phyloP scores from a whole-genome alignment of 2,888 invertebrate genomes.

The Molanna angustata region DNA sequence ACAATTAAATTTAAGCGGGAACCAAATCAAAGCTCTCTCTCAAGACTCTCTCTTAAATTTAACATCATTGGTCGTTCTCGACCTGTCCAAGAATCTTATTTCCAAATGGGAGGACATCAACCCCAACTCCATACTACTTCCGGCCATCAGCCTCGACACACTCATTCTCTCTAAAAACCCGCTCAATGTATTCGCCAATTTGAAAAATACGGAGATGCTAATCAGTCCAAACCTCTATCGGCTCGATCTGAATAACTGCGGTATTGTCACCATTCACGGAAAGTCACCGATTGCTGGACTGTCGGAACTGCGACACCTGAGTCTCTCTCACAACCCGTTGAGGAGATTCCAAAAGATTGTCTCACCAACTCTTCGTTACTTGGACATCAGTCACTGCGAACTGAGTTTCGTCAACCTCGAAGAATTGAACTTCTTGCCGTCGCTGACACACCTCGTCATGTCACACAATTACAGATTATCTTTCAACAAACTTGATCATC shows the following conservation, averaged over 20 bases:
- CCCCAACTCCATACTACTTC: slow-evolving; percentile 51
- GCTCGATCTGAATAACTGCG: slow-evolving; percentile 61
- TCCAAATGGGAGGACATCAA: slow-evolving; percentile 56
- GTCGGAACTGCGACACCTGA: slow-evolving; percentile 52
- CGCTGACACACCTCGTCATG: slow-evolving; percentile 59
- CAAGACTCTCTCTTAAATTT: slow-evolving; percentile 52
- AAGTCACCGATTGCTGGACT: slow-evolving; percentile 52
- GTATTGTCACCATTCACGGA: slow-evolving; percentile 55
- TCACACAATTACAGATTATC: slow-evolving; percentile 60
- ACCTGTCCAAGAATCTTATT: slow-evolving; percentile 63
- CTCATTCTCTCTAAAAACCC: slow-evolving; percentile 66
- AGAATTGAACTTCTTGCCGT: slow-evolving; percentile 57
- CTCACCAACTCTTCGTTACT: slow-evolving; percentile 50
- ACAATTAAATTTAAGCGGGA: slow-evolving; percentile 49
- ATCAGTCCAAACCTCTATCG: slow-evolving; percentile 57
- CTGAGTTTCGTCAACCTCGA: slow-evolving; percentile 51
- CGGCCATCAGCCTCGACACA: slow-evolving; percentile 52
- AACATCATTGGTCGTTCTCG: slow-evolving; percentile 55
- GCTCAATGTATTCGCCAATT: slow-evolving; percentile 52
- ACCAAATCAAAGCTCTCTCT: slow-evolving; percentile 53
- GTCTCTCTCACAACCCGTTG: slow-evolving; percentile 54
- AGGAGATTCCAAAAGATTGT: slow-evolving; percentile 47
- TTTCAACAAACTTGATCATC: slow-evolving; percentile 42
- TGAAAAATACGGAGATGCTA: slow-evolving; percentile 52
- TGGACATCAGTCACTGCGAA: slow-evolving; percentile 60